Conservation (phyloP, 2,113 vertebrate species). For the Paraplagusia blochii region DNA sequence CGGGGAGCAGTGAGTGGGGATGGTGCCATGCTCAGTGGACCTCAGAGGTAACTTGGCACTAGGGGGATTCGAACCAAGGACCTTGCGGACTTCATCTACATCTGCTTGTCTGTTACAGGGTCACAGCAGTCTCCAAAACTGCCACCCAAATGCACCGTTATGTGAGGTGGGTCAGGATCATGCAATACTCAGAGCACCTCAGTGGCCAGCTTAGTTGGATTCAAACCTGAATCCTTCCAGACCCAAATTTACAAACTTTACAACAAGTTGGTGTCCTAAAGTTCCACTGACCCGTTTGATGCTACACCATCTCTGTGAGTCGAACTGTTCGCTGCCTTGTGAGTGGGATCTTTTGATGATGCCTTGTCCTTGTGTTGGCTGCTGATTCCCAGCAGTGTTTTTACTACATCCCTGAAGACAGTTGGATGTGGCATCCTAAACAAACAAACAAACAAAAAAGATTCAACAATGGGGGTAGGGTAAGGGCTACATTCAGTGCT, state of each 20-base stretch:
- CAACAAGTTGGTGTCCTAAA: not conserved
- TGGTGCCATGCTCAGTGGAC: no score
- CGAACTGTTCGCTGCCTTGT: not conserved
- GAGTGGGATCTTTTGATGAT: constrained; percentile 7
- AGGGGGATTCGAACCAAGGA: no score
- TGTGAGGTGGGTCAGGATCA: no score
- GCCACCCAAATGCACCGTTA: no score
- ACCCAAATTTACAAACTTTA: not conserved
- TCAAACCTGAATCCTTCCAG: not conserved
- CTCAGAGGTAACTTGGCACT: no score
- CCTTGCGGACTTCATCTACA: no score
- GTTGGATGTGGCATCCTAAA: not conserved
- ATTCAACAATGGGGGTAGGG: not conserved
- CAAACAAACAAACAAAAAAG: not conserved
- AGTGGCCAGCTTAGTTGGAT: no score
- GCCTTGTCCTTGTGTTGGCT: not conserved
- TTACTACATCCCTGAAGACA: constrained; percentile 27
- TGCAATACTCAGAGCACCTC: no score
- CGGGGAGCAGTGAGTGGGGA: no score
- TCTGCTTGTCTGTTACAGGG: no score
- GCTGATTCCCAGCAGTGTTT: constrained; percentile 33
- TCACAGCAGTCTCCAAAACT: no score
- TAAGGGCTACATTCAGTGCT: not conserved
- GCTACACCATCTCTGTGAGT: not conserved
- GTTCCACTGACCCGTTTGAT: constrained; percentile 23